Conservation (phyloP, 1,140 invertebrate genomes). For the Pseudomyrmex dendroicus region DNA sequence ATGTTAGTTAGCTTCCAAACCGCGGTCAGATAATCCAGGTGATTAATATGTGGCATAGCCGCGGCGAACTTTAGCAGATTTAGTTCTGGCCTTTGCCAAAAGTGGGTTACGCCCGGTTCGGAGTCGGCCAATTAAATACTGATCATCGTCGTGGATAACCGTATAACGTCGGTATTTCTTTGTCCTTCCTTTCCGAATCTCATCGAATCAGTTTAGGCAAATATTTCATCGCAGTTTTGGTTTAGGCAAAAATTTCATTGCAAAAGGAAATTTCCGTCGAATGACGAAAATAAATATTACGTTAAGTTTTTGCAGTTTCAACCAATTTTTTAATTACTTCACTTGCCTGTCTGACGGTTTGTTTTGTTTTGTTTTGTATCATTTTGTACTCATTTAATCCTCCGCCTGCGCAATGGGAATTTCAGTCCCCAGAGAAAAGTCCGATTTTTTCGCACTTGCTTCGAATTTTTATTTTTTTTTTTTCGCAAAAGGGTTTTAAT, state of each 20-base stretch:
- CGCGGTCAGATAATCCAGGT: constrained; percentile 4
- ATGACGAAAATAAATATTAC: no score
- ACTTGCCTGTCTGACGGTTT: no score
- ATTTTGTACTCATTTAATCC: no score
- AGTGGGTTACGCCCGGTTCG: constrained; percentile 14
- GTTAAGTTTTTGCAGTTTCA: neutral
- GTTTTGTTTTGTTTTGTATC: no score
- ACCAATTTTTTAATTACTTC: no score
- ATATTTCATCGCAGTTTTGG: neutral
- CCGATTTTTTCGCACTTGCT: no score
- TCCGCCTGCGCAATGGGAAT: no score
- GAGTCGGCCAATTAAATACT: constrained; percentile 32
- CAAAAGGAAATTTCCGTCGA: no score
- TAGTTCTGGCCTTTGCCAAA: constrained; percentile 51
- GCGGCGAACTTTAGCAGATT: constrained; percentile 4
- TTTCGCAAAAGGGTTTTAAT: no score
- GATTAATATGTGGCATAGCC: constrained; percentile 38
- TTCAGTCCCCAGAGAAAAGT: no score
- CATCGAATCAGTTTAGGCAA: neutral
- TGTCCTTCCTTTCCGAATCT: neutral
- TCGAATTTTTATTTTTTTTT: no score
- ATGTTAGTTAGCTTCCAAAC: neutral
- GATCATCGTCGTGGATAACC: neutral
- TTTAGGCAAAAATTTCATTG: neutral
- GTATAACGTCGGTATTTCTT: neutral